Conservation (phyloP, 2,113 vertebrate species). For the Neomonachus schauinslandi region DNA sequence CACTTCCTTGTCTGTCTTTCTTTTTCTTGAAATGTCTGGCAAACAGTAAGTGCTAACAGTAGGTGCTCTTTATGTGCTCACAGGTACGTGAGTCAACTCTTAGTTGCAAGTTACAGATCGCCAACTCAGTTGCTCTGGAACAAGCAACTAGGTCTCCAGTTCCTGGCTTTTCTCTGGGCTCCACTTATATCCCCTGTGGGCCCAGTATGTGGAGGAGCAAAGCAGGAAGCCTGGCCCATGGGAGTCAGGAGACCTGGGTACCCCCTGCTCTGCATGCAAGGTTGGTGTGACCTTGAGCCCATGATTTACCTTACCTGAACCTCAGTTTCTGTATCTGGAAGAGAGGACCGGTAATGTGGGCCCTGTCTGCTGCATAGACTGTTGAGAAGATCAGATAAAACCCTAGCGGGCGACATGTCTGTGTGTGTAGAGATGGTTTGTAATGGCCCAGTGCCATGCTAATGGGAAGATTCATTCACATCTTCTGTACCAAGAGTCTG, state of each 20-base stretch:
- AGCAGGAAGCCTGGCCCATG: background rate
- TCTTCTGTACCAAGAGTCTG: background rate
- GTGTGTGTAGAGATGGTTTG: background rate
- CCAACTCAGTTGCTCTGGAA: background rate
- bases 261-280: background rate
- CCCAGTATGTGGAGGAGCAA: background rate
- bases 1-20: background rate
- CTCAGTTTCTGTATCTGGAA: slow-evolving; percentile 14
- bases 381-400: background rate
- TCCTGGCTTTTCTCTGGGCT: background rate
- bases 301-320: background rate
- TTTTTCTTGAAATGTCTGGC: slow-evolving; percentile 24
- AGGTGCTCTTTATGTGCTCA: background rate
- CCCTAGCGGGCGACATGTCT: background rate
- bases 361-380: background rate
- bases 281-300: background rate
- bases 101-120: background rate
- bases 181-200: background rate
- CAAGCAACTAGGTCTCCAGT: background rate
- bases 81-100: background rate
- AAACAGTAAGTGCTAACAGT: background rate
- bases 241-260: background rate
- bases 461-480: background rate
- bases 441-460: background rate
- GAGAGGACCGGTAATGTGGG: background rate